Evolutionary conservation across 2,888 invertebrate species (phyloP).

Genomic region (Chironomus tentans): DNA sequence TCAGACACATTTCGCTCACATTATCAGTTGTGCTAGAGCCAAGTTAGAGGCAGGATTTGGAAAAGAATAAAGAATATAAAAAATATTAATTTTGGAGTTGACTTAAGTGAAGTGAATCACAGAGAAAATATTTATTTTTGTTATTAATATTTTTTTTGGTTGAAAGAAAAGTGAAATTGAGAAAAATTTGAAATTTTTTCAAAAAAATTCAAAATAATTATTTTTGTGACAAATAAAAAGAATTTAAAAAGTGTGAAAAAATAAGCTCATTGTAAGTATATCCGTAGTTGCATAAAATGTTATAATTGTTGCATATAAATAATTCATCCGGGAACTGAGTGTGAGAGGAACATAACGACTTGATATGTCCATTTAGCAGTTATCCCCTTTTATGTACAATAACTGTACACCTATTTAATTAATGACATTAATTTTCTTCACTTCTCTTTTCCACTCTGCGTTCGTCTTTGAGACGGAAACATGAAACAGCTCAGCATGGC

Average conservation of each 20-base stretch:
- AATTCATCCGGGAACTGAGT: not conserved
- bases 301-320: not conserved
- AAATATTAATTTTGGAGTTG: not conserved
- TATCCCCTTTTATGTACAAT: not conserved
- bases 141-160: not conserved
- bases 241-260: not conserved
- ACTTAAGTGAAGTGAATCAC: not conserved
- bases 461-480: not conserved
- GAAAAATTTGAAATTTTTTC: not conserved
- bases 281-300: not conserved
- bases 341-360: not conserved
- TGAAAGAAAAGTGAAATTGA: not conserved
- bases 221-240: not conserved
- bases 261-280: not conserved
- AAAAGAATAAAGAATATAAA: not conserved
- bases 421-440: not conserved
- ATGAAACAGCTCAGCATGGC: not conserved
- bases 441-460: not conserved
- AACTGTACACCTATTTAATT: not conserved
- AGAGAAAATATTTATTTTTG: not conserved
- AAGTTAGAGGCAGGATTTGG: not conserved
- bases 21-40: slow-evolving; percentile 20
- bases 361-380: no score
- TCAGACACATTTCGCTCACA: slow-evolving; percentile 6
- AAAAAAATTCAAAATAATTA: not conserved